Evolutionary conservation across 1,140 invertebrate species (phyloP), one percentile per base, ranked within the genome.

Genomic region (Cyphomyrmex costatus): DNA sequence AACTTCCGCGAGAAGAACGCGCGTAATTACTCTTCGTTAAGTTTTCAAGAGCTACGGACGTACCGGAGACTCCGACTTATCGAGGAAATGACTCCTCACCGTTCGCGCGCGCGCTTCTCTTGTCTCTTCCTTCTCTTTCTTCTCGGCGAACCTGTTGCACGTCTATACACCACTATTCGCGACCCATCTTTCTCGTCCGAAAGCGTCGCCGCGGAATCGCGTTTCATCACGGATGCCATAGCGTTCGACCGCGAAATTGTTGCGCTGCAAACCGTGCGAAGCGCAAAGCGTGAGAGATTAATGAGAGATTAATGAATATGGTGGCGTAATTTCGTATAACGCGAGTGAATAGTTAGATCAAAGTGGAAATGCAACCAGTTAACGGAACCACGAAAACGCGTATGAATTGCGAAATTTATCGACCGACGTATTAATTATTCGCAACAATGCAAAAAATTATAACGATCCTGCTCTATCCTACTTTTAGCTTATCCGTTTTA

Each of bases 61-160:
- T 80, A 80, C 77, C 76, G 56, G 63, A 83, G 84, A 53, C 73
- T 85, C 70, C 56, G 56, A 86, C 56, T 86, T 86, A 74, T 83
- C 73, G 74, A 66, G 66, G 73, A 80, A 86, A 88, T 79, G 74
- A 86, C 63, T 79, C 27, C 78, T 74, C 79, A 74, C 68, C 79
- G 66, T 46, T 53, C 51, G 61, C 65, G 16, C 53, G 16, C 53
- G 33, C 63, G 27, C 36, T 46, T 68, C 36, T 51, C 60, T 30
- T 49, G 42, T 79, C 60, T 65, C 63, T 70, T 86, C 73, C 85
- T 86, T 83, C 65, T 68, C 36, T 66, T 70, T 66, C 74, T 61
- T n/a, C 73, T 74, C 49, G 73, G 46, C 58, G 74, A 87, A 89
- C 88, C 88, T 89, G 88, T 89, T 89, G 88, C 87, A 87, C 49